phyloP scores from a whole-genome alignment of 1,140 invertebrate species.

The Atta texana region DNA sequence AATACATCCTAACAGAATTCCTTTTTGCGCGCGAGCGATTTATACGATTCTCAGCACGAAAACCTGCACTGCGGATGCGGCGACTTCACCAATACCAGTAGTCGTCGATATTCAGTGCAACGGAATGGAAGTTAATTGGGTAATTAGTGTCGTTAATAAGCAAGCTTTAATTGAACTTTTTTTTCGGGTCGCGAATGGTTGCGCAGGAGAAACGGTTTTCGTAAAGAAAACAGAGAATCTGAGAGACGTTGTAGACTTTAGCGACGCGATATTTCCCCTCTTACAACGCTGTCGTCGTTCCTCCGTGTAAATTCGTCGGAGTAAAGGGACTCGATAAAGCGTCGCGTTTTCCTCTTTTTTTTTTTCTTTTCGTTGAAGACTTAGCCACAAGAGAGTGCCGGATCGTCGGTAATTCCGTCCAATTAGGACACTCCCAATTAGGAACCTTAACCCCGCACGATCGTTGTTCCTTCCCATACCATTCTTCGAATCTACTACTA shows the following conservation, averaged over 20 bases:
- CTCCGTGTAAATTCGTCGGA: slow-evolving; percentile 70
- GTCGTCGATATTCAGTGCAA: slow-evolving; percentile 27
- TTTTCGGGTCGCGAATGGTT: slow-evolving; percentile 29
- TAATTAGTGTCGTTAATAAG: slow-evolving; percentile 71
- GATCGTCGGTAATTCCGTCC: slow-evolving; percentile 75
- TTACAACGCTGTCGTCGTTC: slow-evolving; percentile 38
- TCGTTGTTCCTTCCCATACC: slow-evolving; percentile 55
- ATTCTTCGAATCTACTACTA: not conserved
- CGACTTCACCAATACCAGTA: slow-evolving; percentile 35
- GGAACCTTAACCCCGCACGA: slow-evolving; percentile 64
- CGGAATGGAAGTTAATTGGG: slow-evolving; percentile 72
- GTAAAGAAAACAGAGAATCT: slow-evolving; percentile 33
- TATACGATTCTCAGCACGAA: slow-evolving; percentile 27
- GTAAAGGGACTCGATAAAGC: slow-evolving; percentile 72
- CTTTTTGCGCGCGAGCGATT: slow-evolving; percentile 43
- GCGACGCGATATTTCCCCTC: slow-evolving; percentile 55
- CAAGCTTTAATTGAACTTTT: slow-evolving; percentile 58
- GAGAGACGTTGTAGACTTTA: slow-evolving; percentile 50
- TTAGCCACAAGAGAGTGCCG: slow-evolving; percentile 74
- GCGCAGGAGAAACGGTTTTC: slow-evolving; percentile 22
- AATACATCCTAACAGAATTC: slow-evolving; percentile 51
- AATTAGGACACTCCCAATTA: slow-evolving; percentile 81
- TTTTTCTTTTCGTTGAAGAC: slow-evolving; percentile 51
- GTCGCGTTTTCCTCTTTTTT: slow-evolving; percentile 64
- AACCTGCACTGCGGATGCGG: not conserved